Evolutionary conservation across 2,888 invertebrate genomes (phyloP).

Genomic region (Dynastes hyllus): DNA sequence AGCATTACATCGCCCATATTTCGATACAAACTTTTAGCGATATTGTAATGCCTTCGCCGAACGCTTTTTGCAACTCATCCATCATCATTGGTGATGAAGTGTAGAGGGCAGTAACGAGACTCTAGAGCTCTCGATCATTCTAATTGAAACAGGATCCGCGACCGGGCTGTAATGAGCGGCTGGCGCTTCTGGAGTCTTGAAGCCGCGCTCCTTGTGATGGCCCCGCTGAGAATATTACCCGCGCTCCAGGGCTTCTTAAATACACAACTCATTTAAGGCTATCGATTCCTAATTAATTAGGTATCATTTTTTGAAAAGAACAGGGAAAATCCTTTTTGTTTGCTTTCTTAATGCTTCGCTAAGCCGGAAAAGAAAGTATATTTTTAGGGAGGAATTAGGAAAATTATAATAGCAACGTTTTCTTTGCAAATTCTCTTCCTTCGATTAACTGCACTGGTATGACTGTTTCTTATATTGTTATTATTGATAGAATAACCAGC

Average conservation of each 20-base stretch:
- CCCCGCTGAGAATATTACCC: slow-evolving; percentile 67
- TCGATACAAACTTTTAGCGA: slow-evolving; percentile 46
- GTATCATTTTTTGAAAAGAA: slow-evolving; percentile 30
- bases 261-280: slow-evolving; percentile 65
- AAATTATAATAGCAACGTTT: background rate
- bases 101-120: slow-evolving; percentile 68
- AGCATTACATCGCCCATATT: background rate
- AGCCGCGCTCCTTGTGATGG: slow-evolving; percentile 64
- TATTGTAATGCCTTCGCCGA: slow-evolving; percentile 55
- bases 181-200: slow-evolving; percentile 61
- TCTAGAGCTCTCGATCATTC: slow-evolving; percentile 70
- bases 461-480: too few relatives aligned
- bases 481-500: too few relatives aligned
- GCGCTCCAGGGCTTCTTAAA: slow-evolving; percentile 64
- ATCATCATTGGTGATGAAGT: slow-evolving; percentile 68
- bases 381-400: background rate
- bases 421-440: too few relatives aligned
- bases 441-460: too few relatives aligned
- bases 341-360: background rate
- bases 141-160: slow-evolving; percentile 71
- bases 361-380: background rate
- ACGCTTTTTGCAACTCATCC: slow-evolving; percentile 60
- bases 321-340: slow-evolving; percentile 4
- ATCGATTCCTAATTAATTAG: slow-evolving; percentile 65
- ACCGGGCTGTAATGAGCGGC: slow-evolving; percentile 66